Conservation (phyloP, 2,888 invertebrate species). For the Pardosa pseudoannulata region DNA sequence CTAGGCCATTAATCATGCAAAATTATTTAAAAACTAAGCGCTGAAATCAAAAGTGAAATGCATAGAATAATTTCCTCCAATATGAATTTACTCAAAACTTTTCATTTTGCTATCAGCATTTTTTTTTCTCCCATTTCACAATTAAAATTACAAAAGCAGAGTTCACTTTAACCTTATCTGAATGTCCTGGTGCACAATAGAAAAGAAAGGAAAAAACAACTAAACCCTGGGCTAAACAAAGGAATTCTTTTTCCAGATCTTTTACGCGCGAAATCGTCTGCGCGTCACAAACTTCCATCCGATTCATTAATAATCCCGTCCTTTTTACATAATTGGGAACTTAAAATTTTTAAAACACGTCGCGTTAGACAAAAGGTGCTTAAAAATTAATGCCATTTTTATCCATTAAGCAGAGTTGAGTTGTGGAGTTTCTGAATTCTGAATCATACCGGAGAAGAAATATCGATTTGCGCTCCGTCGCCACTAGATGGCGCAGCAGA, state of each 20-base stretch:
- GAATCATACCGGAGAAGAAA: constrained; percentile 18
- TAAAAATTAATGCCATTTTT: constrained; percentile 70
- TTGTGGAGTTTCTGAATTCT: not conserved
- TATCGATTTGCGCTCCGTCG: constrained; percentile 60
- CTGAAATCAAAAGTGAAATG: not conserved
- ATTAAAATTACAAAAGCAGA: not conserved
- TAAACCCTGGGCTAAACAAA: not conserved
- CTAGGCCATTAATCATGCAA: not conserved
- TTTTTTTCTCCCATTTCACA: not conserved
- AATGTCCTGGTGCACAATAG: not conserved
- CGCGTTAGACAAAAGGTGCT: constrained; percentile 37
- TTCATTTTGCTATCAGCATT: not conserved
- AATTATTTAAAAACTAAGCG: constrained; percentile 1
- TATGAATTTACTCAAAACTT: not conserved
- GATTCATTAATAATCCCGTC: constrained; percentile 63
- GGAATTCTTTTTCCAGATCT: not conserved
- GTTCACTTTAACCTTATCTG: not conserved
- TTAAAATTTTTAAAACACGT: constrained; percentile 58
- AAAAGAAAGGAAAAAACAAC: not conserved
- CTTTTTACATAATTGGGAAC: constrained; percentile 65
- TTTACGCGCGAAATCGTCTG: not conserved
- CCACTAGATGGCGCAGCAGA: constrained; percentile 56
- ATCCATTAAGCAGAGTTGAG: constrained; percentile 46
- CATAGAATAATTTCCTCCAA: not conserved
- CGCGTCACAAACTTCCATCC: constrained; percentile 43